phyloP scores from a whole-genome alignment of 2,113 vertebrate genomes.

The Balaeniceps rex region DNA sequence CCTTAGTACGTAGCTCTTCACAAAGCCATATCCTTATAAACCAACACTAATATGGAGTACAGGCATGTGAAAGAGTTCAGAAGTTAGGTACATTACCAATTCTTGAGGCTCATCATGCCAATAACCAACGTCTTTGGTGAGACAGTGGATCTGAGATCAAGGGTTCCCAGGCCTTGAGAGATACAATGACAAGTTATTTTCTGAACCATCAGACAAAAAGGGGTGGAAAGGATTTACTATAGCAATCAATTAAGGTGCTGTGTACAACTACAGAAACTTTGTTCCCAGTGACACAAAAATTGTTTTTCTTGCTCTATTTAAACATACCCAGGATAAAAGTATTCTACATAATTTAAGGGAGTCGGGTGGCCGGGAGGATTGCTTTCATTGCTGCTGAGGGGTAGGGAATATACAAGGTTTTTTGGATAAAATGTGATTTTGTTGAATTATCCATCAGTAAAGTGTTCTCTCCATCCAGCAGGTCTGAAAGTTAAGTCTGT shows the following conservation, averaged over 20 bases:
- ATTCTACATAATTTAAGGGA: neutral
- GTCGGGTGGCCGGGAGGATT: neutral
- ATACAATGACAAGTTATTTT: neutral
- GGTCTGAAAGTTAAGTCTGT: neutral
- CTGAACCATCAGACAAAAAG: neutral
- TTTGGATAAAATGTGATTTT: neutral
- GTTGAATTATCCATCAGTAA: neutral
- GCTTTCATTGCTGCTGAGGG: neutral
- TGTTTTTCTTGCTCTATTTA: neutral
- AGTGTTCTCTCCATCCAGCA: neutral
- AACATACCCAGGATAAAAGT: neutral
- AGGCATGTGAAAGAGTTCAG: neutral
- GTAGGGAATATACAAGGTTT: neutral
- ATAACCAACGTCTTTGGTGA: neutral
- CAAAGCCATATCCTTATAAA: neutral
- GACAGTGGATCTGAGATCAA: neutral
- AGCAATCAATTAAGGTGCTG: neutral
- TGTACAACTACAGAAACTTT: neutral
- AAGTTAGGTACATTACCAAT: neutral
- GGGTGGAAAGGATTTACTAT: neutral
- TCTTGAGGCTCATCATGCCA: neutral
- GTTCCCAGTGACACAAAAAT: neutral
- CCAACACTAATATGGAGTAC: neutral
- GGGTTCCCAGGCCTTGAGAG: neutral
- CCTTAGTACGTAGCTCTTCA: neutral